A percentile compares a stretch with the other conserved stretches of the same genome.
These are phyloP conservation scores for Gobius niger DNA, from an alignment of 2,113 vertebrate species.

Conservation along the genomic window DNA sequence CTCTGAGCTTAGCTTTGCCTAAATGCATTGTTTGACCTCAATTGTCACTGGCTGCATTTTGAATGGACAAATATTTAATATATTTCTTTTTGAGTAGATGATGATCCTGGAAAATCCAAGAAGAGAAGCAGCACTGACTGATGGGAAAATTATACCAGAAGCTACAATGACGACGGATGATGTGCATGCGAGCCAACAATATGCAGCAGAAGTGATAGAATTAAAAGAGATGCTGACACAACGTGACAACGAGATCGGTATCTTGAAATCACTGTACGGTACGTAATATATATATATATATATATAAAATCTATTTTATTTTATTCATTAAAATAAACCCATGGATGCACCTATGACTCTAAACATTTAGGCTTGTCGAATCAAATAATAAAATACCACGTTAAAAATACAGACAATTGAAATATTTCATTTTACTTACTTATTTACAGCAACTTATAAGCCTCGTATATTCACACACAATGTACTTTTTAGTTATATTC, in stretches of 20 bases:
- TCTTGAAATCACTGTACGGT: slow-evolving; percentile 54
- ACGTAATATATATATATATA: too few species aligned
- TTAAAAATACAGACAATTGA: too few species aligned
- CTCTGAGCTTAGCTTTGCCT: background rate
- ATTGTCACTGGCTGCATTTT: background rate
- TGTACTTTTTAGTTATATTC: too few species aligned
- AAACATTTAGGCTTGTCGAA: too few species aligned
- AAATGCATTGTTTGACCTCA: background rate
- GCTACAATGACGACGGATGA: slow-evolving; percentile 22
- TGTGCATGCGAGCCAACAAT: slow-evolving; percentile 11
- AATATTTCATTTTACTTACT: too few species aligned
- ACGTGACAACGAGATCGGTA: slow-evolving; percentile 94
- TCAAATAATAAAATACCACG: too few species aligned
- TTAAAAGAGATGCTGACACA: slow-evolving; percentile 83
- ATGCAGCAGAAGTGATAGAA: slow-evolving; percentile 70
- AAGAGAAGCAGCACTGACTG: slow-evolving; percentile 17
- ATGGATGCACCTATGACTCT: too few species aligned
- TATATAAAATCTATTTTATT: too few species aligned
- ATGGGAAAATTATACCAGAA: slow-evolving; percentile 10
- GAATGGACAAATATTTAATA: background rate
- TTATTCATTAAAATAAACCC: too few species aligned
- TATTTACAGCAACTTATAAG: too few species aligned
- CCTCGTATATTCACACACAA: too few species aligned
- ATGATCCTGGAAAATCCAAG: slow-evolving; percentile 64
- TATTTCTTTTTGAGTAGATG: slow-evolving; percentile 60